Evolutionary conservation across 2,113 vertebrate species (phyloP), one percentile per base, ranked within the genome.

Genomic region (Romanogobio albipinnatus): DNA sequence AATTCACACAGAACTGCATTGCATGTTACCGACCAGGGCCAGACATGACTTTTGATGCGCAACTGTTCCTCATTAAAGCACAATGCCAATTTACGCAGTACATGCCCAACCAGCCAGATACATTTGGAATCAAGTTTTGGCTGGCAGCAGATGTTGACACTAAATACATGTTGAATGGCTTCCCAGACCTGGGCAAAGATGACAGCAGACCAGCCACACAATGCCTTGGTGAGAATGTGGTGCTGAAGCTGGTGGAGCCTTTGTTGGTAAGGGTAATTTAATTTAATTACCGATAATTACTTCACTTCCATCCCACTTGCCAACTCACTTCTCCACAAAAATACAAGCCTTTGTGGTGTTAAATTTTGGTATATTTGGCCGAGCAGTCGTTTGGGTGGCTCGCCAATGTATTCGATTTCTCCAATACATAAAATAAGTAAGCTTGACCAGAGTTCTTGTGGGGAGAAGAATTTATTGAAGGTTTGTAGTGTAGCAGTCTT

Each of bases 111-210:
- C 84, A 88, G 8, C 61, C 59, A 22, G 76, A 84, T 24, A 84
- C 62, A 61, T 81, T 85, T 78, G 85, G 71, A 5, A 87, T 87
- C 6, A 87, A 85, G 14, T 87, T 89, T 33, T 89, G 71, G 71
- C 19, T 89, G 24, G 86, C 71, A 9, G 78, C 84, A 8, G 61
- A 88, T 29, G 29, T 29, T 29, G 29, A 29, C 29, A 29, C 29
- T 29, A 29, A 29, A 29, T n/a, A n/a, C n/a, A n/a, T 29, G 29
- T 29, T 29, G 29, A 29, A 29, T 29, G 29, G 29, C 29, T 29
- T 29, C 29, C 29, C 29, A 29, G 29, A 29, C 29, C 2, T 29
- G 29, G 29, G 29, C 29, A 29, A 29, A 29, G 29, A 29, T 56
- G 84, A 79, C 15, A 82, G 13, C 2, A 26, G 59, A 11, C 19